Conservation (phyloP, 2,888 invertebrate species). For the Chrysina gloriosa region DNA sequence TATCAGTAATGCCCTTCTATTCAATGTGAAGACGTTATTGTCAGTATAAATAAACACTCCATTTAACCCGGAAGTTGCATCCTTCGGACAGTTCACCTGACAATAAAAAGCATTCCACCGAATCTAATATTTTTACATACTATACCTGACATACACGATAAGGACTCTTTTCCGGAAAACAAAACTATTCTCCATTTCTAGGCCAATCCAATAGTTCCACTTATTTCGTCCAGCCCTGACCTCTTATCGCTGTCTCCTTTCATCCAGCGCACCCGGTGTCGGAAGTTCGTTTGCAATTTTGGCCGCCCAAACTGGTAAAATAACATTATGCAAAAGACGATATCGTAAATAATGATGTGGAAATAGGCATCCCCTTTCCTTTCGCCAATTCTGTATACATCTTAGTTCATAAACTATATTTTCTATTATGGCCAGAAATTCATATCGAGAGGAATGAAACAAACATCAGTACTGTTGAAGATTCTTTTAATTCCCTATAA, state of each 20-base stretch:
- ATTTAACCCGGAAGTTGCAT: too few relatives aligned
- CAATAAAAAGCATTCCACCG: too few relatives aligned
- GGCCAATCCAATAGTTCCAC: conserved; percentile 15
- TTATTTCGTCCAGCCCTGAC: conserved; percentile 17
- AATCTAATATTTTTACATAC: not conserved
- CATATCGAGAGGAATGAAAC: not conserved
- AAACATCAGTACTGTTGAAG: too few relatives aligned
- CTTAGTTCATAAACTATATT: not conserved
- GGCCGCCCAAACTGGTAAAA: not conserved
- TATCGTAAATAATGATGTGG: conserved; percentile 8
- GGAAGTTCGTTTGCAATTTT: conserved; percentile 7
- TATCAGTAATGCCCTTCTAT: too few relatives aligned
- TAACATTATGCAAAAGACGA: conserved; percentile 26
- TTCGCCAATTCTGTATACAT: not conserved
- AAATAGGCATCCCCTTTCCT: not conserved
- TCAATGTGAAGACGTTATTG: too few relatives aligned
- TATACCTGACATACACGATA: not conserved
- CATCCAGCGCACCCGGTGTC: not conserved
- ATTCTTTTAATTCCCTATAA: too few relatives aligned
- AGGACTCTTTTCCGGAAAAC: not conserved
- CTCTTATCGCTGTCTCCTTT: conserved; percentile 7
- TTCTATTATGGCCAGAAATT: not conserved
- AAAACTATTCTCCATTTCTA: not conserved
- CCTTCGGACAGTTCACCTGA: too few relatives aligned
- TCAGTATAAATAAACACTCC: too few relatives aligned